phyloP scores from a whole-genome alignment of 2,888 invertebrate genomes.

The Dolichomitus sp. region DNA sequence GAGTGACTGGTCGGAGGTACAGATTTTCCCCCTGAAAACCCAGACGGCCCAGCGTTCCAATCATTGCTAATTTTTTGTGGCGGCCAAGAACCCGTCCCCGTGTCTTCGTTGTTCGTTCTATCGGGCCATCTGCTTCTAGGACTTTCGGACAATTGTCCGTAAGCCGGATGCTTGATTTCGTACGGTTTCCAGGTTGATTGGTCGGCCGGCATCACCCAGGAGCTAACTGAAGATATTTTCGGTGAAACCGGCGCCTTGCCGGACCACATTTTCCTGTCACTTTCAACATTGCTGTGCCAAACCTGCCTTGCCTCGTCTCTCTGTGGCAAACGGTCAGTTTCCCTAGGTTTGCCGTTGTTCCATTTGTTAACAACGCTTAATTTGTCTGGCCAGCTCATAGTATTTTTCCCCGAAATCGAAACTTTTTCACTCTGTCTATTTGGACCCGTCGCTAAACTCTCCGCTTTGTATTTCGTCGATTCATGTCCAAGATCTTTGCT shows the following conservation, averaged over 20 bases:
- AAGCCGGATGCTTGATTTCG: slow-evolving; percentile 68
- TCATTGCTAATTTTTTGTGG: slow-evolving; percentile 71
- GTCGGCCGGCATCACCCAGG: slow-evolving; percentile 77
- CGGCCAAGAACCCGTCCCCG: slow-evolving; percentile 65
- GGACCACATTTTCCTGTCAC: slow-evolving; percentile 66
- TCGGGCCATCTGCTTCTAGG: slow-evolving; percentile 64
- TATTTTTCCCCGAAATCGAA: slow-evolving; percentile 60
- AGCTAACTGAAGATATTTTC: slow-evolving; percentile 75
- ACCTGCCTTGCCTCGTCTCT: slow-evolving; percentile 44
- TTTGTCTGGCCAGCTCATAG: slow-evolving; percentile 72
- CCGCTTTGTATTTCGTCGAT: slow-evolving; percentile 57
- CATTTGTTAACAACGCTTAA: slow-evolving; percentile 63
- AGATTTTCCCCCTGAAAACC: slow-evolving; percentile 66
- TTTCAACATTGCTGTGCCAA: slow-evolving; percentile 55
- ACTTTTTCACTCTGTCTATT: slow-evolving; percentile 37
- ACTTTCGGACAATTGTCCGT: slow-evolving; percentile 56
- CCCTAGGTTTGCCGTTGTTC: slow-evolving; percentile 47
- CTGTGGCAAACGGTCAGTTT: slow-evolving; percentile 45
- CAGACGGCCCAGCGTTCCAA: slow-evolving; percentile 74
- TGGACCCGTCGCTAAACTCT: not conserved
- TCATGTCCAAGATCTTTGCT: slow-evolving; percentile 34
- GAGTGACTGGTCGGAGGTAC: slow-evolving; percentile 40
- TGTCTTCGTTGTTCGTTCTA: slow-evolving; percentile 49
- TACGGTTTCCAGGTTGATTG: slow-evolving; percentile 78
- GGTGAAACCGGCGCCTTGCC: slow-evolving; percentile 69